These are phyloP conservation scores for Thaumetopoea pityocampa DNA, from an alignment of 1,140 invertebrate species.

Conservation along the genomic window DNA sequence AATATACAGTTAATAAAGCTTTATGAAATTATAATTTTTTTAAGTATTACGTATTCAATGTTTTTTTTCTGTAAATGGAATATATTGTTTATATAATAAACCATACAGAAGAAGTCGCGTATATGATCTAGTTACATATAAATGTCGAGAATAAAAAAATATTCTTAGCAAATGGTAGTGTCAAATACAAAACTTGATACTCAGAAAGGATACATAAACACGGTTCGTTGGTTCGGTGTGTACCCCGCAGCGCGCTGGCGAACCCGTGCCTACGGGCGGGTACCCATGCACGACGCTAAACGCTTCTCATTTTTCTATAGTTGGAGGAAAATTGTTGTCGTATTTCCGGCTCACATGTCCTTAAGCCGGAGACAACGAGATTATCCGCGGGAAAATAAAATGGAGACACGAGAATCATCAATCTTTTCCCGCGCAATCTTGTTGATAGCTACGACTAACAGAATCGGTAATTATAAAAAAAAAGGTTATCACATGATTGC, in stretches of 20 bases:
- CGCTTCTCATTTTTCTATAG: slow-evolving; percentile 68
- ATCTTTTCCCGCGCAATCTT: slow-evolving; percentile 40
- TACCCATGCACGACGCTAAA: slow-evolving; percentile 57
- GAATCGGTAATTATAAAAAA: slow-evolving; percentile 29
- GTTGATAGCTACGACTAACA: slow-evolving; percentile 29
- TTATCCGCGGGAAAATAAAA: slow-evolving; percentile 70
- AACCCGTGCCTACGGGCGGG: slow-evolving; percentile 22
- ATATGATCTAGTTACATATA: too few relatives aligned
- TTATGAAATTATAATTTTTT: too few relatives aligned
- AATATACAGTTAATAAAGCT: too few relatives aligned
- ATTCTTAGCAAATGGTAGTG: slow-evolving; percentile 7
- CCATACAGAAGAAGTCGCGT: too few relatives aligned
- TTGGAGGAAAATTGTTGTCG: slow-evolving; percentile 67
- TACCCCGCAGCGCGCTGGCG: slow-evolving; percentile 5
- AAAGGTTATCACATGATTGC: background rate
- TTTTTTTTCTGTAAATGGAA: slow-evolving; percentile 7
- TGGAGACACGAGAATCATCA: slow-evolving; percentile 65
- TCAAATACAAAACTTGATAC: slow-evolving; percentile 14
- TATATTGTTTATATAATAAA: slow-evolving; percentile 3
- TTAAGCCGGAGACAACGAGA: slow-evolving; percentile 69
- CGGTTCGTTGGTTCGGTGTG: slow-evolving; percentile 16
- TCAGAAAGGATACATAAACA: slow-evolving; percentile 17
- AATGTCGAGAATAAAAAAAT: slow-evolving; percentile 2
- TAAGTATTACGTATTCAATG: background rate
- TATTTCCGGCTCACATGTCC: slow-evolving; percentile 69